Evolutionary conservation across 2,888 invertebrate genomes (phyloP).

Genomic region (Eristalis arbustorum): DNA sequence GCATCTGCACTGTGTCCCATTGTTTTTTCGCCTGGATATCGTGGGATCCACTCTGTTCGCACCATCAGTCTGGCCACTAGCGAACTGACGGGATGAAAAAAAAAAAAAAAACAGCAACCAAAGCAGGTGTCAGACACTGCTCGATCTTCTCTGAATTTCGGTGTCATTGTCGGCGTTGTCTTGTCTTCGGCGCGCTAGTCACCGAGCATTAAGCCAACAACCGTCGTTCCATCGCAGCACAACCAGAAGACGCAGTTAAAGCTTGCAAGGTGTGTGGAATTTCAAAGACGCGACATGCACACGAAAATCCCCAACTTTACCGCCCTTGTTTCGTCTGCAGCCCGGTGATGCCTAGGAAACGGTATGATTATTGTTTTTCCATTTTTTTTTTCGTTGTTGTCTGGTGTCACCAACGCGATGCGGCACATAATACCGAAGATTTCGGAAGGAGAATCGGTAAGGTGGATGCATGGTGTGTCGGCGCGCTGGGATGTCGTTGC

Average conservation of each 20-base stretch:
- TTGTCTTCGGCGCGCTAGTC: constrained; percentile 3
- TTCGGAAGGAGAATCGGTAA: not conserved
- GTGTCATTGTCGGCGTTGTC: constrained; percentile 16
- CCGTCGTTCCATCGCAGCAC: constrained; percentile 6
- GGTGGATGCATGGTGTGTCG: not conserved
- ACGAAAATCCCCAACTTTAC: constrained; percentile 11
- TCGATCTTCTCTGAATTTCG: constrained; percentile 40
- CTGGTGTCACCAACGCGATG: not conserved
- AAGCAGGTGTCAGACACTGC: constrained; percentile 24
- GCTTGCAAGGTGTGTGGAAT: constrained; percentile 33
- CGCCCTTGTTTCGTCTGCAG: constrained; percentile 22
- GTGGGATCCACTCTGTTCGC: not conserved
- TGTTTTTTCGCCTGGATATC: not conserved
- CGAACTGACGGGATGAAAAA: not conserved
- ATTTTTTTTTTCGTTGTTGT: not conserved
- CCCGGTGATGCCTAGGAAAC: constrained; percentile 19
- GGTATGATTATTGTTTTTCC: constrained; percentile 14
- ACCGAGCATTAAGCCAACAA: constrained; percentile 18
- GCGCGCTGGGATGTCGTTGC: constrained; percentile 23
- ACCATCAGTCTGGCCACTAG: constrained; percentile 22
- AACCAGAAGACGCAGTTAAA: not conserved
- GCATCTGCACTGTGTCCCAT: not conserved
- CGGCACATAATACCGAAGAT: not conserved
- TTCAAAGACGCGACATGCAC: constrained; percentile 20
- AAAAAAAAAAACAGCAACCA: not conserved